These are phyloP conservation scores for Zaprionus capensis DNA, from an alignment of 1,140 invertebrate species.

Conservation along the genomic window DNA sequence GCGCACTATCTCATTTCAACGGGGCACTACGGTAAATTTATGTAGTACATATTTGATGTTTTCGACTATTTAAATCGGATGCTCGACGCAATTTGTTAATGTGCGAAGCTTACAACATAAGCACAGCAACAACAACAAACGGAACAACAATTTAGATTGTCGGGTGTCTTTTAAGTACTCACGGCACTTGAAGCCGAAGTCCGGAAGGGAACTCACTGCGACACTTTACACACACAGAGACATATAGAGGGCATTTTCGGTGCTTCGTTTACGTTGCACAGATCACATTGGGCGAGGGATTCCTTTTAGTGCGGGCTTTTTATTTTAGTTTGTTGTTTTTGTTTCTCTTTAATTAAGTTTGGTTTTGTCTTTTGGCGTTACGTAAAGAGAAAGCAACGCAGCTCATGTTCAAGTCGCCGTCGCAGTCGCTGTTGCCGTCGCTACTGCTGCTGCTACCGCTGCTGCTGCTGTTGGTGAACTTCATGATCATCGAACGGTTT, in stretches of 20 bases:
- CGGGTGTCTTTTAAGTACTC: constrained; percentile 48
- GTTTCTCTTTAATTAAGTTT: constrained; percentile 76
- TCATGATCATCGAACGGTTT: constrained; percentile 81
- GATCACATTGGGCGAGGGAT: constrained; percentile 35
- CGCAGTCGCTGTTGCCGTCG: constrained; percentile 21
- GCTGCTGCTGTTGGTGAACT: constrained; percentile 55
- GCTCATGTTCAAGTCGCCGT: constrained; percentile 8
- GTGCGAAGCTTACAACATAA: constrained; percentile 62
- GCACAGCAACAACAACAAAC: constrained; percentile 31
- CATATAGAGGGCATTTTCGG: constrained; percentile 12
- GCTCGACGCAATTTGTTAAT: constrained; percentile 70
- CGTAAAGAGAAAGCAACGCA: constrained; percentile 77
- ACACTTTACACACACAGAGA: not conserved
- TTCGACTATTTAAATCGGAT: constrained; percentile 54
- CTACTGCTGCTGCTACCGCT: constrained; percentile 9
- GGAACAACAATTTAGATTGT: constrained; percentile 37
- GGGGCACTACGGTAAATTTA: constrained; percentile 21
- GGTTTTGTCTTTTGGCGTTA: constrained; percentile 72
- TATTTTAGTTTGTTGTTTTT: constrained; percentile 57
- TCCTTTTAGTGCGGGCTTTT: constrained; percentile 61
- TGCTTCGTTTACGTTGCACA: constrained; percentile 35
- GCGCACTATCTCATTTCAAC: constrained; percentile 4
- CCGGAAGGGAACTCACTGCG: constrained; percentile 24
- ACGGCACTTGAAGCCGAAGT: not conserved
- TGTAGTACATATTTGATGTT: constrained; percentile 30